A percentile compares a stretch with the other conserved stretches of the same genome.
Conservation (phyloP, 1,140 invertebrate genomes). For the Tigriopus japonicus region DNA sequence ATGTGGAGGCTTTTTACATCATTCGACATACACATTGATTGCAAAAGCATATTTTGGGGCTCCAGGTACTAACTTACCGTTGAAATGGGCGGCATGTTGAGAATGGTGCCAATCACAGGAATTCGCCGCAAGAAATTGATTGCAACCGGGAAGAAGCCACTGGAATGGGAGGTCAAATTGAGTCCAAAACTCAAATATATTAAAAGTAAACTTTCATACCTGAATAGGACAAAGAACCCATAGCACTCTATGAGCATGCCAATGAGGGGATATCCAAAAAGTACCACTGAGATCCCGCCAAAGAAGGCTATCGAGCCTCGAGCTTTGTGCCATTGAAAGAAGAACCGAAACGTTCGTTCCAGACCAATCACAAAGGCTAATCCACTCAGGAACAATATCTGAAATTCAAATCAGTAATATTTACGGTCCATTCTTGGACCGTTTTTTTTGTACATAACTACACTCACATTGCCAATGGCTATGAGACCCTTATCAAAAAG, state of each 20-base stretch:
- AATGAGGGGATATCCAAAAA: constrained; percentile 42
- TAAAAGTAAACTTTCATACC: constrained; percentile 26
- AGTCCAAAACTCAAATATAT: constrained; percentile 13
- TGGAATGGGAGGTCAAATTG: constrained; percentile 21
- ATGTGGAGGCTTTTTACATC: not conserved
- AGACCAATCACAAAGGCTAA: constrained; percentile 56
- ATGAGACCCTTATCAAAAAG: constrained; percentile 94
- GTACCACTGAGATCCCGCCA: constrained; percentile 76
- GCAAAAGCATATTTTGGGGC: not conserved
- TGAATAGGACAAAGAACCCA: constrained; percentile 57
- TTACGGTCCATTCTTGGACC: too few species aligned
- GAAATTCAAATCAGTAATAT: too few species aligned
- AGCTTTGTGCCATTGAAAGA: constrained; percentile 92
- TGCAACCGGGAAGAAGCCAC: constrained; percentile 44
- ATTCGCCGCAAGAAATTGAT: constrained; percentile 42
- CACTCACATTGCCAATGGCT: constrained; percentile 91
- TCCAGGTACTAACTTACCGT: constrained; percentile 27
- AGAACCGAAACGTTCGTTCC: constrained; percentile 46
- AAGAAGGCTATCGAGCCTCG: constrained; percentile 82
- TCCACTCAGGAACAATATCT: constrained; percentile 87
- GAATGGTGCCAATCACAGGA: constrained; percentile 37
- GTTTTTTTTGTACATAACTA: not conserved
- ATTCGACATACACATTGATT: not conserved
- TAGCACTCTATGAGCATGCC: constrained; percentile 27
- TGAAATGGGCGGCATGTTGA: constrained; percentile 39